A percentile compares a stretch with the other conserved stretches of the same genome.
Evolutionary conservation across 2,113 vertebrate genomes (phyloP).

Genomic region (chimpanzee (Pan troglodytes)): DNA sequence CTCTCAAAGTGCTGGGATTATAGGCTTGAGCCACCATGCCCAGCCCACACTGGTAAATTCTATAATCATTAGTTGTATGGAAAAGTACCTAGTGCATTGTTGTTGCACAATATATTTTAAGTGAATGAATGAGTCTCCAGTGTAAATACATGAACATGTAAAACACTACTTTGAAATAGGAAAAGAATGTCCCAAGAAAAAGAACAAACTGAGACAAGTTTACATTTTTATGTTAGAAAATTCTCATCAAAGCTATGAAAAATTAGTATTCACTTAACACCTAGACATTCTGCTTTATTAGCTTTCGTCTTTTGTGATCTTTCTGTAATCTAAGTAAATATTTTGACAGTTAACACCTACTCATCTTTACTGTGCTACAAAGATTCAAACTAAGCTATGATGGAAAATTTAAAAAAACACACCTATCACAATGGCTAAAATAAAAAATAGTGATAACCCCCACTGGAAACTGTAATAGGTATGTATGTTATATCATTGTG

Average conservation of each 20-base stretch:
- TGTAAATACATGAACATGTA: neutral
- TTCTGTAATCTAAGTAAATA: constrained; percentile 15
- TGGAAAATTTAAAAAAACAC: neutral
- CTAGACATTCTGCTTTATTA: neutral
- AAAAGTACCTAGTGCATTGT: neutral
- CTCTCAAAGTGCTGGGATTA: no score
- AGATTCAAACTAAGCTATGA: neutral
- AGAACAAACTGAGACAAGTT: neutral
- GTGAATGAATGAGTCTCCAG: neutral
- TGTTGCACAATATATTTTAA: neutral
- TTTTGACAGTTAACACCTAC: neutral
- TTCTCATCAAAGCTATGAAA: neutral
- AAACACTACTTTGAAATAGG: neutral
- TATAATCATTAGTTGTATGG: neutral
- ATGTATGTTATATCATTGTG: neutral
- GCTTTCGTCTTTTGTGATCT: neutral
- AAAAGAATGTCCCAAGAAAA: neutral
- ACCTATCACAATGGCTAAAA: neutral
- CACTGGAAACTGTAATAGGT: neutral
- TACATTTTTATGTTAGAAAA: neutral
- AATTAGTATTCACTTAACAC: neutral
- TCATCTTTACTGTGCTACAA: neutral
- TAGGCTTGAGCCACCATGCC: no score
- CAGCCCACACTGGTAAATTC: neutral
- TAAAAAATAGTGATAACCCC: neutral